A percentile compares a stretch with the other conserved stretches of the same genome.
Conservation (phyloP, 2,113 vertebrate genomes). For the Fukomys damarensis region DNA sequence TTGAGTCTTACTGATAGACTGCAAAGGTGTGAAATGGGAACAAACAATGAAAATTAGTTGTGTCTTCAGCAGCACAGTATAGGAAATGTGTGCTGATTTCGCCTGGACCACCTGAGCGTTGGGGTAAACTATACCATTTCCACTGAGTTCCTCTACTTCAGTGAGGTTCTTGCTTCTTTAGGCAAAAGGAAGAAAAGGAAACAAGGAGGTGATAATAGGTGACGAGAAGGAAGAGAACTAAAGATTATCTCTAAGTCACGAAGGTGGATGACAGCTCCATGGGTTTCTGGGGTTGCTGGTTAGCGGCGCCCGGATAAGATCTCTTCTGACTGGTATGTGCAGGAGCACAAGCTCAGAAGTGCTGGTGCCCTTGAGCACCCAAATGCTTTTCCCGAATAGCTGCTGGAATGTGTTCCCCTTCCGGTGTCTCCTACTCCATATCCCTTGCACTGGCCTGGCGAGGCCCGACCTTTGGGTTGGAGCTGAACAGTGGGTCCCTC, state of each 20-base stretch:
- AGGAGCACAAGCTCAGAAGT: not conserved
- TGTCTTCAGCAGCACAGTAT: not conserved
- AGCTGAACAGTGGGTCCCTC: not conserved
- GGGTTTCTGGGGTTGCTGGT: not conserved
- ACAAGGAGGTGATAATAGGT: not conserved
- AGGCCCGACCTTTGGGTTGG: not conserved
- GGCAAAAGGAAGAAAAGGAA: not conserved
- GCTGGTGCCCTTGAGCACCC: not conserved
- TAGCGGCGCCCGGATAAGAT: not conserved
- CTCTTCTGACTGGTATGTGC: not conserved
- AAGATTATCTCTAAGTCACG: not conserved
- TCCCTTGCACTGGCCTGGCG: not conserved
- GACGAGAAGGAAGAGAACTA: not conserved
- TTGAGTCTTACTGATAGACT: not conserved
- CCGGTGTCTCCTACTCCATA: not conserved
- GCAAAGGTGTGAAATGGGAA: not conserved
- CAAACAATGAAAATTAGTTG: not conserved
- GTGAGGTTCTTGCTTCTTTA: conserved; percentile 2
- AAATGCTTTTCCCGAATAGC: not conserved
- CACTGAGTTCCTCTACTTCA: not conserved
- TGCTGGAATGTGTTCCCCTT: no score
- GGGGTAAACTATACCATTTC: not conserved
- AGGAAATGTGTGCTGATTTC: not conserved
- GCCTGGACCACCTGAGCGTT: not conserved
- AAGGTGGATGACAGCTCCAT: not conserved